Base-by-base conservation (phyloP, 2,113 vertebrate genomes). In the Tinamus guttatus region DNA sequence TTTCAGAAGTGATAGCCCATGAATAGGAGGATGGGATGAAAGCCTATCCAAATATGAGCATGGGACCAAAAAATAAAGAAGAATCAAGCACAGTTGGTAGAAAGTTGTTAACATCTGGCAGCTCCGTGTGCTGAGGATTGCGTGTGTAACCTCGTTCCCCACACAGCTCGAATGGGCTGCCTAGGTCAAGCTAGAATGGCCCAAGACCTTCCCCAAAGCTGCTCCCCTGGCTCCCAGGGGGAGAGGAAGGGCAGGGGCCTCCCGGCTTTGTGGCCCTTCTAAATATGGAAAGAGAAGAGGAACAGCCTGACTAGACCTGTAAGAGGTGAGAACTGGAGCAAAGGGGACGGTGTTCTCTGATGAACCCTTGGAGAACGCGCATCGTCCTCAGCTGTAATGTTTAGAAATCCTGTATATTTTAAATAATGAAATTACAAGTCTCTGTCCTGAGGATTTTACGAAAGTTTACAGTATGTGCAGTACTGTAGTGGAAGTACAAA, bases 61-160 rank as follows among this genome's bases (percentile, higher is more conserved):
- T 30, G 11, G 14, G 14, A 32, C 21, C 60, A 81, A 86, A 49
- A 49, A 49, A 64, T 84, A 86, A 75, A 17, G 81, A 81, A 52
- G 54, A 87, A 47, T 17, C 76, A n/a, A 91, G 73, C 20, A 10
- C 28, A 7, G 45, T 47, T 49, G 28, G 17, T 56, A 13, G 63
- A 85, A 76, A 59, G 21, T 74, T 74, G 49, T 28, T 85, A 74
- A 54, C 20, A 7, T 74, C 82, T 93, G 71, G 38, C 56, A 83
- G 75, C 56, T 69, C 32, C 40, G 5, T 80, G 76, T 65, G n/a
- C 43, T 82, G 47, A 22, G 34, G 11, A 14, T 80, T 77, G 8
- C 0, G 0, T 38, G 38, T 47, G 62, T 70, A 47, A 5, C 4
- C 41, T 62, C 76, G 28, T 85, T 65, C 87, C 85, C 20, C 22